phyloP scores from a whole-genome alignment of 2,888 invertebrate species.

The Dryococelus australis region DNA sequence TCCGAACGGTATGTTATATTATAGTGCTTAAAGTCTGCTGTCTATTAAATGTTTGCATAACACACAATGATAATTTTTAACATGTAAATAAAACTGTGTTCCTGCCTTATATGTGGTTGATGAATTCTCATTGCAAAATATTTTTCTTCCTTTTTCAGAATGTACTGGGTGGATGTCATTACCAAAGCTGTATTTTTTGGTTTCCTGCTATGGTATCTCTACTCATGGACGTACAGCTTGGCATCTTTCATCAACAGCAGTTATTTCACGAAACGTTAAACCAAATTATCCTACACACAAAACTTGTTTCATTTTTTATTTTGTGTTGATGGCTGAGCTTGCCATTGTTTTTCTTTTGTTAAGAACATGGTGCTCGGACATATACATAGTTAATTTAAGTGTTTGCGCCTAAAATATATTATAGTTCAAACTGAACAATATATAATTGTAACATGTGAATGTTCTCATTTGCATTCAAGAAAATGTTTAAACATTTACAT shows the following conservation, averaged over 20 bases:
- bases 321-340: neutral
- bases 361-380: neutral
- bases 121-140: conserved; percentile 23
- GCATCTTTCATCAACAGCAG: neutral
- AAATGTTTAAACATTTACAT: neutral
- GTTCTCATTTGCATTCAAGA: neutral
- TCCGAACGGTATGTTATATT: too few relatives aligned
- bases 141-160: conserved; percentile 66
- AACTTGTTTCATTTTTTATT: neutral
- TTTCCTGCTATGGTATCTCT: conserved; percentile 62
- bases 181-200: conserved; percentile 73
- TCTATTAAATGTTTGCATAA: too few relatives aligned
- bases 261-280: neutral
- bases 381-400: neutral
- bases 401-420: neutral
- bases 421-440: neutral
- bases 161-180: conserved; percentile 84
- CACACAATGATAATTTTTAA: neutral
- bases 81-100: neutral
- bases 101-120: neutral
- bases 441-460: too few relatives aligned
- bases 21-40: too few relatives aligned
- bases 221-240: neutral
- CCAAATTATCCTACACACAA: neutral
- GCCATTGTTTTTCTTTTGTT: neutral